These are phyloP conservation scores for Struthidea cinerea DNA, from an alignment of 2,113 vertebrate genomes.

Conservation along the genomic window DNA sequence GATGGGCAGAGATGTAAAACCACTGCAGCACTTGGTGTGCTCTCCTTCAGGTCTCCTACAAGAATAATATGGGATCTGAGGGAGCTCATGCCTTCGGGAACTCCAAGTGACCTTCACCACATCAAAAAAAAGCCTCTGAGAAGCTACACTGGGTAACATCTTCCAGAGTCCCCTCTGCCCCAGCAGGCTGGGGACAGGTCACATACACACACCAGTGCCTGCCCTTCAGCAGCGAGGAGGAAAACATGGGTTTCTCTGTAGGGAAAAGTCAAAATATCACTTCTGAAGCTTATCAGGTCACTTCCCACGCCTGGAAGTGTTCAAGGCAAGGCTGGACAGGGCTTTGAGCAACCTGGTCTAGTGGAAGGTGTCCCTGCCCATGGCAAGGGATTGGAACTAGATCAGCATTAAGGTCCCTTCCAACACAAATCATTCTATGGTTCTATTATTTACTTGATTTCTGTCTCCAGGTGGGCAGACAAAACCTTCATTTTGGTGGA, in stretches of 20 bases:
- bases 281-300: background rate
- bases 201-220: background rate
- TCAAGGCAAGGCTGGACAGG: background rate
- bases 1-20: background rate
- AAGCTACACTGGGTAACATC: rapidly evolving
- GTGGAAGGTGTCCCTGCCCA: background rate
- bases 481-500: background rate
- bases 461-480: background rate
- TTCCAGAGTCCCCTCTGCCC: background rate
- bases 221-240: background rate
- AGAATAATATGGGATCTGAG: too few relatives aligned
- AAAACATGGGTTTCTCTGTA: background rate
- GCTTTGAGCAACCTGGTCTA: background rate
- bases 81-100: background rate
- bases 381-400: background rate
- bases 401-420: background rate
- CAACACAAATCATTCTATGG: background rate
- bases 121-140: background rate
- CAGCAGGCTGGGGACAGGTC: background rate
- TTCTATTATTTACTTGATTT: background rate
- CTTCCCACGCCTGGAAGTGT: background rate
- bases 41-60: background rate
- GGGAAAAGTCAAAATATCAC: background rate
- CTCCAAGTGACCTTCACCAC: background rate
- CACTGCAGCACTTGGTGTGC: too few relatives aligned